Conservation (phyloP, 2,888 invertebrate genomes). For the Cantharis nigra region DNA sequence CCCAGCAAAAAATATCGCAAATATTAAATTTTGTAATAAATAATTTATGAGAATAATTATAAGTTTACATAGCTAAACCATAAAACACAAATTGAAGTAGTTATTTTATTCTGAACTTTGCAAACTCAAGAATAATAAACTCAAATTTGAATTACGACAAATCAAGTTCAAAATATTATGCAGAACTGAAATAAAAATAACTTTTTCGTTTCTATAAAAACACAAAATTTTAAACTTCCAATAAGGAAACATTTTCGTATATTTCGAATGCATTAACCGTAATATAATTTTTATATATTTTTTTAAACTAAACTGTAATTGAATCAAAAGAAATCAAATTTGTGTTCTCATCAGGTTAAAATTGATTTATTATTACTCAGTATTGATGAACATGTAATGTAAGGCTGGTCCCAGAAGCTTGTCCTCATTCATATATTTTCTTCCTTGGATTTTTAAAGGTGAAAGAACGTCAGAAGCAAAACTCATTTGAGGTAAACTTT, state of each 20-base stretch:
- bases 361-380: background rate
- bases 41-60: too few relatives aligned
- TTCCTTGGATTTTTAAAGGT: background rate
- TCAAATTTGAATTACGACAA: background rate
- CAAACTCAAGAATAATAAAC: background rate
- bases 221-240: background rate
- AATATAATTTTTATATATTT: background rate
- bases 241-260: background rate
- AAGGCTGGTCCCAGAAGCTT: background rate
- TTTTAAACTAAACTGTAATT: background rate
- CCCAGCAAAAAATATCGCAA: too few relatives aligned
- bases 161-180: background rate
- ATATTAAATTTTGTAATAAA: too few relatives aligned
- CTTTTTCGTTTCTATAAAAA: background rate
- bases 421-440: background rate
- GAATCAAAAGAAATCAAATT: background rate
- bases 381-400: background rate
- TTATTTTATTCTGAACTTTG: background rate
- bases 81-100: too few relatives aligned
- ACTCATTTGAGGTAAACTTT: background rate
- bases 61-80: too few relatives aligned
- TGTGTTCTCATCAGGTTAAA: background rate
- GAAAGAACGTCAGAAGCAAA: background rate
- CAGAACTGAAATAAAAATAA: background rate
- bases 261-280: background rate